These are phyloP conservation scores for Maconellicoccus hirsutus DNA, from an alignment of 1,140 invertebrate genomes.

Conservation along the genomic window DNA sequence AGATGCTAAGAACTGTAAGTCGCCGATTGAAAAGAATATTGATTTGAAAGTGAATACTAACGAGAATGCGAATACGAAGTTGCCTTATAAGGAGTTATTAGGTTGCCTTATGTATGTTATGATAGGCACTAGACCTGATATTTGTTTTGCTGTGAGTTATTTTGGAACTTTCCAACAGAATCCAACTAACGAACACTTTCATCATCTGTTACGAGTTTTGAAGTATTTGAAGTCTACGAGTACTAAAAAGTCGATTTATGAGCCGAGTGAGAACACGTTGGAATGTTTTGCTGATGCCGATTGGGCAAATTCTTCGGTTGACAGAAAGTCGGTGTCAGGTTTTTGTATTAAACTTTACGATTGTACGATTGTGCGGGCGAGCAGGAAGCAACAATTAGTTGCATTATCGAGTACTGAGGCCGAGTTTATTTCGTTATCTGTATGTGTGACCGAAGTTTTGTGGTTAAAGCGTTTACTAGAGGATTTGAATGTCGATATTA, in stretches of 20 bases:
- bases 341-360: constrained; percentile 28
- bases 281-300: constrained; percentile 34
- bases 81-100: constrained; percentile 32
- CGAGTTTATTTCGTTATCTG: constrained; percentile 31
- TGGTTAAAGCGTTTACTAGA: constrained; percentile 24
- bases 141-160: constrained; percentile 28
- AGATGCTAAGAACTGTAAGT: background rate
- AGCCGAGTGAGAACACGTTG: background rate
- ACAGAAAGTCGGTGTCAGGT: constrained; percentile 31
- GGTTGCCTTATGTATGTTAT: constrained; percentile 35
- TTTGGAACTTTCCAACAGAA: constrained; percentile 24
- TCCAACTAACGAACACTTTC: background rate
- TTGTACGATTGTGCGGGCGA: constrained; percentile 28
- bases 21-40: background rate
- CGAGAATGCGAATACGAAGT: background rate
- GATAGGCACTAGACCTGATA: constrained; percentile 35
- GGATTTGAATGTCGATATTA: background rate
- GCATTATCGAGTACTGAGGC: constrained; percentile 31
- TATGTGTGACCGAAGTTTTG: constrained; percentile 29
- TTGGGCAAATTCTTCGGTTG: constrained; percentile 32
- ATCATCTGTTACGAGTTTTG: background rate
- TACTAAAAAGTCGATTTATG: background rate
- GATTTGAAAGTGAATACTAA: background rate
- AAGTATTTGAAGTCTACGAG: background rate
- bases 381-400: constrained; percentile 29